Evolutionary conservation across 2,113 vertebrate genomes (phyloP).

Genomic region (Tupaia tana): DNA sequence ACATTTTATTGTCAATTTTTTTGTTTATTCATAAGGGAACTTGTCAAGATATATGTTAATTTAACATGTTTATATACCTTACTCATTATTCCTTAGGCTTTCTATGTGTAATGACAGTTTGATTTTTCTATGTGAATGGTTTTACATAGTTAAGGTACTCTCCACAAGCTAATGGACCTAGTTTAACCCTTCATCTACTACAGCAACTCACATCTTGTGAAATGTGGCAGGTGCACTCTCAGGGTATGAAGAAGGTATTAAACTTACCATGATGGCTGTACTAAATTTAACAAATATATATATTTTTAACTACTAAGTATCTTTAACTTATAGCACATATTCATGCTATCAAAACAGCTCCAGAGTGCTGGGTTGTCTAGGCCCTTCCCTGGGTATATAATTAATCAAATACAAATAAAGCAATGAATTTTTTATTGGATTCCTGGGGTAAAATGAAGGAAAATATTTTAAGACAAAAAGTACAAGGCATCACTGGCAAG

Average conservation of each 20-base stretch:
- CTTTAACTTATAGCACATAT: neutral
- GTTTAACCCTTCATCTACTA: neutral
- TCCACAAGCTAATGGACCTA: neutral
- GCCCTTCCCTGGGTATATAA: neutral
- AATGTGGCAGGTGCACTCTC: neutral
- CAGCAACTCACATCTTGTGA: neutral
- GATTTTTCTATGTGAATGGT: neutral
- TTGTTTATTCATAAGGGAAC: neutral
- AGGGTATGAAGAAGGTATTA: neutral
- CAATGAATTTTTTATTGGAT: neutral
- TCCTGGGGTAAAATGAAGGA: neutral
- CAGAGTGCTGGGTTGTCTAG: neutral
- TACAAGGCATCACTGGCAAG: neutral
- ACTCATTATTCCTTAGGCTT: neutral
- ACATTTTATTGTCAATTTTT: neutral
- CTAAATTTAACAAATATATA: neutral
- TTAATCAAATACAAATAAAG: slow-evolving; percentile 4
- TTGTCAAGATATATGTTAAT: neutral
- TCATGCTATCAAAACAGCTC: neutral
- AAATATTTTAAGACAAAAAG: neutral
- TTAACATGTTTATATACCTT: neutral
- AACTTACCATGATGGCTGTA: neutral
- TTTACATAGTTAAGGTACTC: neutral
- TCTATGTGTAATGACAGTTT: neutral
- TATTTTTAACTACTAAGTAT: neutral